phyloP scores from a whole-genome alignment of 2,888 invertebrate species.

The Neocrepidodera transversa region DNA sequence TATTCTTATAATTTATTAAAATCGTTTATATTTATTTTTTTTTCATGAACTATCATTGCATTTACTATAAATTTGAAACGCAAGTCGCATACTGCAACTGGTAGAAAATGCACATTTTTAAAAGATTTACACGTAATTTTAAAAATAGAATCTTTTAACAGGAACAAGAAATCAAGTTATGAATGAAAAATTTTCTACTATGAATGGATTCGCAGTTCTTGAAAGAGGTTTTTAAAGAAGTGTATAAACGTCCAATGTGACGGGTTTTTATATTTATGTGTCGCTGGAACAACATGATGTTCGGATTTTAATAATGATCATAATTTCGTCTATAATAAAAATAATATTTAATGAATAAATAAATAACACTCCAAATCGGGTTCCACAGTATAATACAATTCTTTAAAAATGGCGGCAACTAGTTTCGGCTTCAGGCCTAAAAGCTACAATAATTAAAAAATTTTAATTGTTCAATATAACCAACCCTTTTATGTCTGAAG shows the following conservation, averaged over 20 bases:
- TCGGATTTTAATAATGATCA: too few species aligned
- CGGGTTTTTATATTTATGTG: not conserved
- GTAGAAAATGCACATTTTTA: conserved; percentile 12
- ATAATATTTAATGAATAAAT: too few species aligned
- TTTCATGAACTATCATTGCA: not conserved
- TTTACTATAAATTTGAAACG: not conserved
- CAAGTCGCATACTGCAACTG: not conserved
- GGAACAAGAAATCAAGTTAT: conserved; percentile 31
- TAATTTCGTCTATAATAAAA: too few species aligned
- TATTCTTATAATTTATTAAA: not conserved
- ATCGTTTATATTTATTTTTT: not conserved
- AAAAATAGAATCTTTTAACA: conserved; percentile 30
- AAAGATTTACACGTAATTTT: conserved; percentile 15
- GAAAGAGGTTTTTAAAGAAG: conserved; percentile 31
- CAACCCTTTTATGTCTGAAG: too few species aligned
- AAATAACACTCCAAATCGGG: too few species aligned
- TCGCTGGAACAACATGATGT: too few species aligned
- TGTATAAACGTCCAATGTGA: not conserved
- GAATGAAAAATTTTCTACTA: conserved; percentile 38
- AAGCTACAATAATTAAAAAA: too few species aligned
- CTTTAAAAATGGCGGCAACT: too few species aligned
- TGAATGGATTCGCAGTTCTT: conserved; percentile 42
- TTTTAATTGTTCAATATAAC: too few species aligned
- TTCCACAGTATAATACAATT: too few species aligned
- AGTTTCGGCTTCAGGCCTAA: too few species aligned